Percentiles rank a stretch among this genome's conserved stretches.
Evolutionary conservation across 2,113 vertebrate genomes (phyloP).

Genomic region (Notarius lentiginosus): DNA sequence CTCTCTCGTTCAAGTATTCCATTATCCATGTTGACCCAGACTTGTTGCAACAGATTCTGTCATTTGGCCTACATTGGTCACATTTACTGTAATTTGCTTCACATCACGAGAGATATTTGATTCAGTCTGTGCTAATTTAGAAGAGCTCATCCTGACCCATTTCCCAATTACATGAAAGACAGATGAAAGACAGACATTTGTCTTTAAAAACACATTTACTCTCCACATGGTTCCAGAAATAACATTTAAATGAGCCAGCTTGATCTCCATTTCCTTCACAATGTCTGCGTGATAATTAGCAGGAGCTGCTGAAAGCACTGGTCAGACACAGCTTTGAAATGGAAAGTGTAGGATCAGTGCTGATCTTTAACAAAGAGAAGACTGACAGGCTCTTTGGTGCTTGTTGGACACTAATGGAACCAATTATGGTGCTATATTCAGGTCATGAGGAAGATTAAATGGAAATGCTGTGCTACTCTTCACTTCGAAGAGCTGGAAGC

Average conservation of each 20-base stretch:
- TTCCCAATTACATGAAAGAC: constrained; percentile 5
- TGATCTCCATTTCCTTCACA: background rate
- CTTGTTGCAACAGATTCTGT: background rate
- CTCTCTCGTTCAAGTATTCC: background rate
- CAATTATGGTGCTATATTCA: constrained; percentile 45
- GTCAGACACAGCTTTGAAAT: constrained; percentile 38
- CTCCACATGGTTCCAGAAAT: constrained; percentile 17
- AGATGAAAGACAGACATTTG: background rate
- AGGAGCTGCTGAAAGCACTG: constrained; percentile 10
- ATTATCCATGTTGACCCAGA: background rate
- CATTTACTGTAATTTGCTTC: constrained; percentile 1
- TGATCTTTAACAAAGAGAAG: constrained; percentile 50
- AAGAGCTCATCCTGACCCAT: background rate
- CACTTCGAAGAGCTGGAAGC: background rate
- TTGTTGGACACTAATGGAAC: constrained; percentile 48
- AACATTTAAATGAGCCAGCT: background rate
- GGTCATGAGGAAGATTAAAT: constrained; percentile 49
- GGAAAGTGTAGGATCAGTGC: constrained; percentile 30
- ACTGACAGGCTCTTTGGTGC: constrained; percentile 56
- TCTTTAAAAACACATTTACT: constrained; percentile 25
- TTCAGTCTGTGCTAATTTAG: too few species aligned
- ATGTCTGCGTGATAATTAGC: constrained; percentile 13
- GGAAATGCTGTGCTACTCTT: constrained; percentile 23
- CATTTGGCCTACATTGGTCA: background rate
- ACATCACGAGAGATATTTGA: background rate